Conservation (phyloP, 2,797 vertebrate species). For the Hippopotamyrus pictus region DNA sequence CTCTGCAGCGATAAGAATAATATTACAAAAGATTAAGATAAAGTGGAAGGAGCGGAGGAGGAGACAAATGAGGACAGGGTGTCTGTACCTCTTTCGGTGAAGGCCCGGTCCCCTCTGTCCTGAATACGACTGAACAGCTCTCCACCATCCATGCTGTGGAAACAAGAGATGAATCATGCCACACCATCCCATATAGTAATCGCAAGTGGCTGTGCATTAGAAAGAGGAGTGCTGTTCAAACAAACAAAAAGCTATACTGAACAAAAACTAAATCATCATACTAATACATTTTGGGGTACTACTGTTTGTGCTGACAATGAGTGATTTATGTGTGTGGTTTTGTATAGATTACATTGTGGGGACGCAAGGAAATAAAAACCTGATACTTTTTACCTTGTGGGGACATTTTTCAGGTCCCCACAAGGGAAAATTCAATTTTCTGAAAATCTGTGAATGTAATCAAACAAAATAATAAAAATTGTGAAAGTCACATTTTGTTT, state of each 20-base stretch:
- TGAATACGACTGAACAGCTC: constrained; percentile 96
- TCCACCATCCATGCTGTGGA: constrained; percentile 87
- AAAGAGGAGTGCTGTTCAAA: neutral
- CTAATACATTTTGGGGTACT: neutral
- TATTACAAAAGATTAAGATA: neutral
- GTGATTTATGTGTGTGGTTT: neutral
- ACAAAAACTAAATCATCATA: neutral
- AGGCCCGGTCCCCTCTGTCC: constrained; percentile 95
- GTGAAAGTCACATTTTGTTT: neutral
- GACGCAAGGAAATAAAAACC: neutral
- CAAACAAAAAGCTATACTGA: neutral
- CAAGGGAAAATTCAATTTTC: neutral
- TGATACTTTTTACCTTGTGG: neutral
- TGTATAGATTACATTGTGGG: neutral
- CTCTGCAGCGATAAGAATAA: constrained; percentile 57
- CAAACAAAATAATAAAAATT: neutral
- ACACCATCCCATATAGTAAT: neutral
- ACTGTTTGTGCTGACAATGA: neutral
- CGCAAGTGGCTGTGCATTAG: neutral
- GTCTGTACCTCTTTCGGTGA: constrained; percentile 87
- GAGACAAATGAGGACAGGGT: neutral
- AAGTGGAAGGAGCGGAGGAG: neutral
- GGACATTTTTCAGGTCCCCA: neutral
- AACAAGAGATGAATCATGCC: neutral
- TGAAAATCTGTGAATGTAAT: neutral